These are phyloP conservation scores for Apotomis betuletana DNA, from an alignment of 2,888 invertebrate species.

Conservation along the genomic window DNA sequence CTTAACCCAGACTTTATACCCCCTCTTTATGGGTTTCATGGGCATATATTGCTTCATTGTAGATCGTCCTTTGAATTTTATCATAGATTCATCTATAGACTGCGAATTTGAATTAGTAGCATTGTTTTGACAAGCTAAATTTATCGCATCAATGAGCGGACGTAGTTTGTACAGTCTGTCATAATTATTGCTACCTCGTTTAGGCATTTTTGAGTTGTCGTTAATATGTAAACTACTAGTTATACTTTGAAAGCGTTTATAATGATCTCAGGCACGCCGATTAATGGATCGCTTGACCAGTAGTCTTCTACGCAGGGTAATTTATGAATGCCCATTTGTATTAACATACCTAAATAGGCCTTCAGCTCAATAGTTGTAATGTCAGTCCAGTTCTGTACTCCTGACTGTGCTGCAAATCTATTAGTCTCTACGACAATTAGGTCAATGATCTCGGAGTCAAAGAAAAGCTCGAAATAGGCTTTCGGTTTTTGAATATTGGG, in stretches of 20 bases:
- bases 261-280: constrained; percentile 42
- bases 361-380: constrained; percentile 37
- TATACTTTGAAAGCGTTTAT: constrained; percentile 35
- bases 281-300: constrained; percentile 43
- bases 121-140: constrained; percentile 37
- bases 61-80: constrained; percentile 45
- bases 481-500: constrained; percentile 32
- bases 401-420: constrained; percentile 34
- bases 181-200: constrained; percentile 36
- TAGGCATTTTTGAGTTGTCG: constrained; percentile 40
- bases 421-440: constrained; percentile 37
- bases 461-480: constrained; percentile 26
- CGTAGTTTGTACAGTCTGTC: constrained; percentile 44
- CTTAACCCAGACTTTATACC: constrained; percentile 32
- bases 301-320: constrained; percentile 42
- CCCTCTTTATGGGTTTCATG: constrained; percentile 44
- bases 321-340: constrained; percentile 44
- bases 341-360: constrained; percentile 42
- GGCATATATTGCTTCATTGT: constrained; percentile 45
- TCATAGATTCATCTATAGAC: constrained; percentile 45
- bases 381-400: constrained; percentile 35
- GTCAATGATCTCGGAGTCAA: constrained; percentile 30
- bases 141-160: constrained; percentile 36
- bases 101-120: constrained; percentile 34
- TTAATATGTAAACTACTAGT: constrained; percentile 42